Percentiles rank a stretch among this genome's conserved stretches.
phyloP scores from a whole-genome alignment of 35 echinoderm and acorn worm genomes.

The Nesometra sesokonis region DNA sequence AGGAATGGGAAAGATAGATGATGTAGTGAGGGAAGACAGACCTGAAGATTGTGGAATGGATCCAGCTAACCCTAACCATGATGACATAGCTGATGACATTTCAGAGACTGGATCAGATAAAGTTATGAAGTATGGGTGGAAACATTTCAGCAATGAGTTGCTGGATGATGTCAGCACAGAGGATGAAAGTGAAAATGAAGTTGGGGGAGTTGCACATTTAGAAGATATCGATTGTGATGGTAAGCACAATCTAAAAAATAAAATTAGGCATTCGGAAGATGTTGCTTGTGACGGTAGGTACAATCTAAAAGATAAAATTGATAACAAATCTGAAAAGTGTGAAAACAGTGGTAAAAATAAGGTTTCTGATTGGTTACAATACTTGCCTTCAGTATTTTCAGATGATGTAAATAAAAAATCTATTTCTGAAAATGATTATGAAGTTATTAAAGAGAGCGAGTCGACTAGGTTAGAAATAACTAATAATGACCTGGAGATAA shows the following conservation, averaged over 20 bases:
- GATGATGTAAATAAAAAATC: background rate
- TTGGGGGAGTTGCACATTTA: background rate
- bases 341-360: background rate
- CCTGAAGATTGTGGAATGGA: too few relatives aligned
- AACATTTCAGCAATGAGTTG: background rate
- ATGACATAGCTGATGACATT: background rate
- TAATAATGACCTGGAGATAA: too few relatives aligned
- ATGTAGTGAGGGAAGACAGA: background rate
- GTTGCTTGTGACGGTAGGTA: too few relatives aligned
- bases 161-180: background rate
- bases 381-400: background rate
- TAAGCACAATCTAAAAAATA: too few relatives aligned
- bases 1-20: background rate
- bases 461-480: too few relatives aligned
- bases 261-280: too few relatives aligned
- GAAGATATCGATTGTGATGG: background rate
- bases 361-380: background rate
- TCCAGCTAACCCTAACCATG: background rate
- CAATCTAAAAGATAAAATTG: too few relatives aligned
- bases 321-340: too few relatives aligned
- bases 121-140: background rate
- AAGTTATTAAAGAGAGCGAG: background rate
- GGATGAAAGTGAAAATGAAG: background rate
- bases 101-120: background rate
- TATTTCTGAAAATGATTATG: background rate